Evolutionary conservation across 2,888 invertebrate species (phyloP), one percentile per base, ranked within the genome.

Genomic region (Lithophane semibrunnea): DNA sequence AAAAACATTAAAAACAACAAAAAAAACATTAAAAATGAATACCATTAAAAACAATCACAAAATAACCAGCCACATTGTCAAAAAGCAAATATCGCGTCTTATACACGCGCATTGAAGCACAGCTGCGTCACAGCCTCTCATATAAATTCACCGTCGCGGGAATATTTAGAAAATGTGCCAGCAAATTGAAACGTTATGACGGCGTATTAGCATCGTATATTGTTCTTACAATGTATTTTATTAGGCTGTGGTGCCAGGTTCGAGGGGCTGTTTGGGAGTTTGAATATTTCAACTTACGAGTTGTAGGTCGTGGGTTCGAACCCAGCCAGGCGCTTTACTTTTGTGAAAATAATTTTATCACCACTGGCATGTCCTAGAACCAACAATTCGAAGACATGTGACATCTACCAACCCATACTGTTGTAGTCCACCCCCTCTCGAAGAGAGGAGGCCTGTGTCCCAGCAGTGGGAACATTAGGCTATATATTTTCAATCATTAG

Each of bases 221-320:
- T 88, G 82, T 83, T 83, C 88, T 78, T 79, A 85, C 87, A 87
- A 85, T 85, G 87, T 88, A 79, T 88, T 88, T 88, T 88, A 88
- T 85, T 82, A 79, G 78, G 65, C 70, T 63, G 74, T 73, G 84
- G 71, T 69, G 70, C 73, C 61, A 68, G 61, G 63, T 69, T 83
- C 72, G 10, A 68, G 49, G 16, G 58, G 29, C 12, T 63, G 52
- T 54, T 24, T 44, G 44, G 42, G 2, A 42, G 9, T 24, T 54
- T 67, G 24, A 61, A n/a, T 37, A 52, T 52, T 52, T 52, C 8
- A 9, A 21, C 52, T 21, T 5, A 18, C 0, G 16, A 49, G 16
- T 49, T 16, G 16, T 52, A 18, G 52, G 52, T 52, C 52, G 52
- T 52, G 18, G 8, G 9, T 21, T 21, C 7, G 8, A 21, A 52